Evolutionary conservation across 2,113 vertebrate genomes (phyloP).

Genomic region (Rafetus swinhoei): DNA sequence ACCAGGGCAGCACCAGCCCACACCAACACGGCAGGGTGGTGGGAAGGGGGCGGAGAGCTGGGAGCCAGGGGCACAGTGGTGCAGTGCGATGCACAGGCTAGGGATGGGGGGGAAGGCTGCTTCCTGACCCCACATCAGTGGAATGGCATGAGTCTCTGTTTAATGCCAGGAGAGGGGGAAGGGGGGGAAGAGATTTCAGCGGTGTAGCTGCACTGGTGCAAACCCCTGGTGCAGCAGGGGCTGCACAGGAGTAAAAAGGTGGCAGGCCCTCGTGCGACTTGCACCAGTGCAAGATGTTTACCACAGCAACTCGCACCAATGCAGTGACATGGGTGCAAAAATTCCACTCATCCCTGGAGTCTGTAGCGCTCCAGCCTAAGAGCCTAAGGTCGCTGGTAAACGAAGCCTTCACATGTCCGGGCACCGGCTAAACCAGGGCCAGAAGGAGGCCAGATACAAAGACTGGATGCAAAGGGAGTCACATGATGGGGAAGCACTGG

Average conservation of each 20-base stretch:
- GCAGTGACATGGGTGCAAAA: background rate
- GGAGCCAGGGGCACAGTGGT: too few relatives aligned
- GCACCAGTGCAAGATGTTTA: background rate
- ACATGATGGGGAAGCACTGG: background rate
- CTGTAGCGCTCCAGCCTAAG: background rate
- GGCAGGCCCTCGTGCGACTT: background rate
- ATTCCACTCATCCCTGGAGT: background rate
- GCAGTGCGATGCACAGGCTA: too few relatives aligned
- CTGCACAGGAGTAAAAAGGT: background rate
- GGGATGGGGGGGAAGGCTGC: background rate
- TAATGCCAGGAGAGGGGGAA: background rate
- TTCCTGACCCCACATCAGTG: background rate
- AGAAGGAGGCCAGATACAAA: background rate
- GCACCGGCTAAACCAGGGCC: background rate
- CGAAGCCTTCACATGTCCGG: background rate
- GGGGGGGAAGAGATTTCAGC: background rate
- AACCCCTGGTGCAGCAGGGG: background rate
- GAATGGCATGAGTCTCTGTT: background rate
- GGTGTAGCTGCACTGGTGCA: background rate
- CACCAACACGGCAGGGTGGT: too few relatives aligned
- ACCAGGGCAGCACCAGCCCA: background rate
- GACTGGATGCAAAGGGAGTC: background rate
- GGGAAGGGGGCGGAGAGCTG: too few relatives aligned
- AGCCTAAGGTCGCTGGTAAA: background rate
- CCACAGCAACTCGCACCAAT: background rate